A percentile compares a stretch with the other conserved stretches of the same genome.
Evolutionary conservation across 2,888 invertebrate genomes (phyloP).

Genomic region (Caradrina clavipalpis): DNA sequence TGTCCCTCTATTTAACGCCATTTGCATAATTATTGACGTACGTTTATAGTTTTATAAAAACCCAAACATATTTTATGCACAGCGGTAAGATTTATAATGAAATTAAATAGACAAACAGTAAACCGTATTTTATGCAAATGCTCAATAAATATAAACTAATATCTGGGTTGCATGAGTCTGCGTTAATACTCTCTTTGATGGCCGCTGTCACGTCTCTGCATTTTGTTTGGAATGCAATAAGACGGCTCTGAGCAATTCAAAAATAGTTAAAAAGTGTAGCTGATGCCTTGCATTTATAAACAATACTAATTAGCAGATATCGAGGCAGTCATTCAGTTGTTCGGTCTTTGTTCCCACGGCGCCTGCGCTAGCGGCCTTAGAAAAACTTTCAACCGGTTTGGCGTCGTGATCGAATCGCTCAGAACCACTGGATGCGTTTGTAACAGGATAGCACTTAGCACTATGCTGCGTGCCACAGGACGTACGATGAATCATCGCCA

Average conservation of each 20-base stretch:
- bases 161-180: slow-evolving; percentile 33
- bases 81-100: slow-evolving; percentile 32
- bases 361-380: slow-evolving; percentile 70
- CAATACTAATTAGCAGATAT: slow-evolving; percentile 75
- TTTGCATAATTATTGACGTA: slow-evolving; percentile 8
- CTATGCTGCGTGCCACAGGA: slow-evolving; percentile 59
- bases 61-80: slow-evolving; percentile 6
- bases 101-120: slow-evolving; percentile 46
- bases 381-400: slow-evolving; percentile 85
- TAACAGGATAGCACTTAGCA: slow-evolving; percentile 70
- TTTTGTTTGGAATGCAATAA: slow-evolving; percentile 29
- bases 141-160: slow-evolving; percentile 44
- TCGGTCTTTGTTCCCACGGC: slow-evolving; percentile 80
- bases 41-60: slow-evolving; percentile 12
- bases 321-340: slow-evolving; percentile 65
- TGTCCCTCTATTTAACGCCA: slow-evolving; percentile 36
- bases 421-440: slow-evolving; percentile 71
- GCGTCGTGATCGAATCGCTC: slow-evolving; percentile 72
- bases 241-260: slow-evolving; percentile 28
- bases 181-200: slow-evolving; percentile 4
- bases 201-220: slow-evolving; percentile 26
- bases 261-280: slow-evolving; percentile 42
- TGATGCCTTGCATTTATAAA: slow-evolving; percentile 60
- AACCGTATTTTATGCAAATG: slow-evolving; percentile 49
- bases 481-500: slow-evolving; percentile 64